Evolutionary conservation across 92 coral and sea anemone species (phyloP), one percentile per base, ranked within the genome.

Genomic region (Ricordea florida): DNA sequence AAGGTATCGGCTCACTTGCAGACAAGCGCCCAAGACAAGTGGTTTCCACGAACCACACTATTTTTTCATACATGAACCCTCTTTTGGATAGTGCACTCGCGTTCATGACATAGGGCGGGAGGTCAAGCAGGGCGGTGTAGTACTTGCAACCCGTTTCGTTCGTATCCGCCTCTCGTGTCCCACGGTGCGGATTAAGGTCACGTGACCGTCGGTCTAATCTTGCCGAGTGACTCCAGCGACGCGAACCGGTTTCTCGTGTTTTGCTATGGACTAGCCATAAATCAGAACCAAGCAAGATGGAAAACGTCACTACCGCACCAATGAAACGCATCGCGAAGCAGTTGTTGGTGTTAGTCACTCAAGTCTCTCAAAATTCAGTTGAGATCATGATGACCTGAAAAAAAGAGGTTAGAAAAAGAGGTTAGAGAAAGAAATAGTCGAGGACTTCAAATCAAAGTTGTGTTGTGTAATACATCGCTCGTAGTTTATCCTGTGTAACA

Each of bases 51-150:
- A 53, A 35, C 41, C 62, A 28, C 33, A 17, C 42, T 2, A 70
- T 38, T 10, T 26, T 10, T 0, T 55, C 36, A 10, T 38, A 53
- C 35, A 70, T 57, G 28, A 70, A 53, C 4, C 77, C 77, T 2
- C 29, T 1, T 6, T 70, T 22, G 1, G 34, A 5, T n/a, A 0
- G 4, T 2, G 5, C 0, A 11, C 15, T 53, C 40, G 14, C 13
- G 42, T 70, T 70, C 66, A 53, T 70, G 2, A 70, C 35, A 29
- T 70, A 70, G 17, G 77, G 77, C 27, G 66, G 77, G 42, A 70
- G 56, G 38, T 70, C 53, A 17, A 55, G 44, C 25, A 70, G 10
- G 32, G 77, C 77, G n/a, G 30, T 9, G 18, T 9, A 20, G 66
- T 53, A 70, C 18, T 18, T 41, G 17, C 55, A 70, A 6, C 16